These are phyloP conservation scores for Ectropis crepuscularia DNA, from an alignment of 2,888 invertebrate species.

Conservation along the genomic window DNA sequence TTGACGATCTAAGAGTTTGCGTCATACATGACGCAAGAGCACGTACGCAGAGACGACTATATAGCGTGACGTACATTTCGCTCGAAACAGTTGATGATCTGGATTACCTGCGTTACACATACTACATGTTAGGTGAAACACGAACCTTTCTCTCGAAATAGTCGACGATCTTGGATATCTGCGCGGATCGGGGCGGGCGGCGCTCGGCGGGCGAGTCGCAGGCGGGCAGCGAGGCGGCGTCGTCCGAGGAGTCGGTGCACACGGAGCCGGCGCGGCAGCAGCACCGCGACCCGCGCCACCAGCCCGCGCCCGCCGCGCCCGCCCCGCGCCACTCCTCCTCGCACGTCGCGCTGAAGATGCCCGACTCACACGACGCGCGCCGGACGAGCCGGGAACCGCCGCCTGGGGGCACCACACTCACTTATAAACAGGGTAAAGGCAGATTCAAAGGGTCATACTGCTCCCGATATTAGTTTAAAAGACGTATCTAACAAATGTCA, in stretches of 20 bases:
- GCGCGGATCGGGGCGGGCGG: slow-evolving; percentile 85
- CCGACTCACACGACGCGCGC: slow-evolving; percentile 94
- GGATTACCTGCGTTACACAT: slow-evolving; percentile 86
- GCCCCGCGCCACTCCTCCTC: slow-evolving; percentile 87
- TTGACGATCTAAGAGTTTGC: slow-evolving; percentile 93
- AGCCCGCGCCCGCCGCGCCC: slow-evolving; percentile 75
- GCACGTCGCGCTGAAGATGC: slow-evolving; percentile 95
- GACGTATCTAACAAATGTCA: too few relatives aligned
- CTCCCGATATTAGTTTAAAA: too few relatives aligned
- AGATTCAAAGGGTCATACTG: too few relatives aligned
- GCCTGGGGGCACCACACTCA: slow-evolving; percentile 16
- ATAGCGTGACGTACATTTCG: too few relatives aligned
- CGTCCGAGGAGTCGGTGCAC: slow-evolving; percentile 94
- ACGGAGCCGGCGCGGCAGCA: slow-evolving; percentile 85
- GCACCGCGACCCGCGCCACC: slow-evolving; percentile 64
- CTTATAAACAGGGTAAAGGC: too few relatives aligned
- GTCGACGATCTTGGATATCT: slow-evolving; percentile 94
- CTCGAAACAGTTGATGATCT: slow-evolving; percentile 95
- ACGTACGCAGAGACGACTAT: too few relatives aligned
- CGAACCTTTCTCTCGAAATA: slow-evolving; percentile 87
- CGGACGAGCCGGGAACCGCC: slow-evolving; percentile 62
- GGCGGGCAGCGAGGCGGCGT: slow-evolving; percentile 92
- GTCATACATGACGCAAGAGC: slow-evolving; percentile 43
- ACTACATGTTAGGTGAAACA: too few relatives aligned
- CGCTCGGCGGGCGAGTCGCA: slow-evolving; percentile 87